Evolutionary conservation across 2,888 invertebrate species (phyloP).

Genomic region (Ischnura elegans): DNA sequence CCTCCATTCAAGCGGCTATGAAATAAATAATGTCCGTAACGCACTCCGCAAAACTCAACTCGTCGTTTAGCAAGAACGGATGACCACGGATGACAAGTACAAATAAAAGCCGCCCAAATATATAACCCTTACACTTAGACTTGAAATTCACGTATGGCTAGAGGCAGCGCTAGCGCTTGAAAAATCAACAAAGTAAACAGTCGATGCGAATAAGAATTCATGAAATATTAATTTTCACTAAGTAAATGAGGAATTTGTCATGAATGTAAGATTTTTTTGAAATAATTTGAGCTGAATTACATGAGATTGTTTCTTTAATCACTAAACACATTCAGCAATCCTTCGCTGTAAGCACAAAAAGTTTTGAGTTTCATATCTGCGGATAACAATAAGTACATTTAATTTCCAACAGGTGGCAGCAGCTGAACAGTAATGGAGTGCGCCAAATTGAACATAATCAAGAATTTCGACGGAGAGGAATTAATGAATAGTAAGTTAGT

Average conservation of each 20-base stretch:
- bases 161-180: neutral
- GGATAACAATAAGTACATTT: neutral
- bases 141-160: neutral
- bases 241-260: too few relatives aligned
- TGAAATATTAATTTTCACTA: too few relatives aligned
- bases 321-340: too few relatives aligned
- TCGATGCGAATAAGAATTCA: too few relatives aligned
- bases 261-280: too few relatives aligned
- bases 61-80: neutral
- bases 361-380: neutral
- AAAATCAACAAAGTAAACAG: too few relatives aligned
- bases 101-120: neutral
- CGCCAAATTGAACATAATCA: neutral
- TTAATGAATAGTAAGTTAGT: too few relatives aligned
- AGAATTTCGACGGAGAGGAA: too few relatives aligned
- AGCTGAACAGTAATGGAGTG: neutral
- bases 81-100: slow-evolving; percentile 17
- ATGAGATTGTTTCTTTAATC: too few relatives aligned
- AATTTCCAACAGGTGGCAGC: neutral
- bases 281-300: too few relatives aligned
- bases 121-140: neutral
- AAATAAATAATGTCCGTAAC: neutral
- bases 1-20: neutral
- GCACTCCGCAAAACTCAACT: neutral
- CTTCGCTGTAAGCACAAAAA: neutral